Evolutionary conservation across 2,888 invertebrate species (phyloP), one percentile per base, ranked within the genome.

Genomic region (Osmoderma eremita): DNA sequence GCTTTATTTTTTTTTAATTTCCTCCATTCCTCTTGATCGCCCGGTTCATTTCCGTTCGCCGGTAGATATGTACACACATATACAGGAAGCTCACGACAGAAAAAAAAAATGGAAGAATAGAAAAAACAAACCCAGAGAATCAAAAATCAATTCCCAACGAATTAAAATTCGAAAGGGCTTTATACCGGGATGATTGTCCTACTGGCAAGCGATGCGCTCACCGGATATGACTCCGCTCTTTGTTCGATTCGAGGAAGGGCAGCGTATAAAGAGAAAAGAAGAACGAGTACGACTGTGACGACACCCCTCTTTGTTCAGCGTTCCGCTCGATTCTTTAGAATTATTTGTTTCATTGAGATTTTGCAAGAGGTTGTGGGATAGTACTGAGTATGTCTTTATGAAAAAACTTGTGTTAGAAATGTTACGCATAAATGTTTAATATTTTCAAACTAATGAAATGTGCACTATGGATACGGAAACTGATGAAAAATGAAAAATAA

Each of bases 201-300:
- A 42, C 4, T 15, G n/a, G 58, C 53, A 15, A 53, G 10, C 30
- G 17, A 15, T 58, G 22, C 24, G 42, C 20, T 17, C 42, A 58
- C 58, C 58, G 58, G 58, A 58, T 58, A 58, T 58, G 45, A 58
- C 42, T 42, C n/a, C 3, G 38, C 38, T 15, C 58, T 58, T 58
- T 58, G 58, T 42, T 42, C 42, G 30, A 8, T 30, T 24, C 6
- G 20, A 42, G 39, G 10, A 58, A 42, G 42, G 15, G 17, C 24
- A 24, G n/a, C 24, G 45, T 22, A 30, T 22, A 58, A 58, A 58
- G 18, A 30, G 5, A 30, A 30, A 30, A 30, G 30, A 30, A 30
- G 30, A 10, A 30, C 30, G 5, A 30, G 1, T 30, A 30, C 10
- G 30, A 6, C 3, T 1, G 10, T 10, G 30, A 30, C 30, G 36